Conservation (phyloP, 2,797 vertebrate genomes). For the Sternotherus odoratus region DNA sequence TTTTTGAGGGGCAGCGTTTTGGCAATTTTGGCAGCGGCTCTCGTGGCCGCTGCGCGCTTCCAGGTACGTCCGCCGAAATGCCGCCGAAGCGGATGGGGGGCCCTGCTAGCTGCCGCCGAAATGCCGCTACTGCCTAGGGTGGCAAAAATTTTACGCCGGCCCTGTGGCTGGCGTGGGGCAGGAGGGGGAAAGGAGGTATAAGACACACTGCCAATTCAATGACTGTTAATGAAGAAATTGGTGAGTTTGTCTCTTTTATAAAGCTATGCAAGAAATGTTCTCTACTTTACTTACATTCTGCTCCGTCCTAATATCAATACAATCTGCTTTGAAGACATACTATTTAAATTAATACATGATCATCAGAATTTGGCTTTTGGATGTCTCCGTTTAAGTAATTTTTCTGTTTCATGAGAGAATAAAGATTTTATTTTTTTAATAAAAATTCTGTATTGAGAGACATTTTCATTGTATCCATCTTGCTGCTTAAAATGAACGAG, state of each 20-base stretch:
- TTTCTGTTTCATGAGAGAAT: background rate
- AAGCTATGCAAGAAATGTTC: background rate
- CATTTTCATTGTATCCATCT: background rate
- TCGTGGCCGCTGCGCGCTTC: no score
- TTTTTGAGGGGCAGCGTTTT: no score
- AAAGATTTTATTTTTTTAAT: background rate
- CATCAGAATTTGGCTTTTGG: background rate
- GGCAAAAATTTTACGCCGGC: no score
- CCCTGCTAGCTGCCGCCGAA: no score
- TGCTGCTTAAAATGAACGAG: background rate
- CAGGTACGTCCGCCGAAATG: no score
- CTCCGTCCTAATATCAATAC: background rate
- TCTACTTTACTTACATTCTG: background rate
- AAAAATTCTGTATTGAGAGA: background rate
- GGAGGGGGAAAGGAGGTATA: background rate
- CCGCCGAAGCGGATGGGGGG: no score
- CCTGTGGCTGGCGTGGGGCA: no score
- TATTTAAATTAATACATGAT: background rate
- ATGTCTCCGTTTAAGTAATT: background rate
- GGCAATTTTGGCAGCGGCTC: no score
- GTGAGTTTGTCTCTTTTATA: background rate
- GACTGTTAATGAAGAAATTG: background rate
- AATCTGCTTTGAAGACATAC: background rate
- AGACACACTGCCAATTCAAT: background rate
- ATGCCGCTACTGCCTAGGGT: no score